Percentiles rank a stretch among this genome's conserved stretches.
phyloP scores from a whole-genome alignment of 2,113 vertebrate species.

The Leptobrachium leishanense region DNA sequence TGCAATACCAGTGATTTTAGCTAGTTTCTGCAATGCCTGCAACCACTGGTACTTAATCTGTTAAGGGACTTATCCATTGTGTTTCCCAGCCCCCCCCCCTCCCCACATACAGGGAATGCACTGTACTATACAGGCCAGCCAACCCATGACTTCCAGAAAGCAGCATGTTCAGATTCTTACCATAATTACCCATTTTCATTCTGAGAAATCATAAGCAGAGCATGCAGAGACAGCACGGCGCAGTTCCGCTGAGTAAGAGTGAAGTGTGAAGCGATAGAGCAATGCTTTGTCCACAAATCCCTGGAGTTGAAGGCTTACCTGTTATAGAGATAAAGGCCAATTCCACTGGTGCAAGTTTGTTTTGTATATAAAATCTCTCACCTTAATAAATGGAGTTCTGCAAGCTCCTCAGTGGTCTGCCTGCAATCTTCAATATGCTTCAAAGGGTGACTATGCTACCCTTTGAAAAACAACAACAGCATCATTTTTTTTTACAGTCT shows the following conservation, averaged over 20 bases:
- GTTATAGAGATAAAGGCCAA: not conserved
- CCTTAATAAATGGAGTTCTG: constrained; percentile 54
- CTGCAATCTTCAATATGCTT: constrained; percentile 54
- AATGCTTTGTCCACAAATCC: not conserved
- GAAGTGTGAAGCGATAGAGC: not conserved
- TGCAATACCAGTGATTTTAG: too few relatives aligned
- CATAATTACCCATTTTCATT: too few relatives aligned
- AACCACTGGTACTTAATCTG: too few relatives aligned
- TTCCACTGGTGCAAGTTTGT: not conserved
- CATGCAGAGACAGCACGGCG: not conserved
- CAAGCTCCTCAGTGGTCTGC: constrained; percentile 53
- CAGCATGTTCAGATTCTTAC: too few relatives aligned
- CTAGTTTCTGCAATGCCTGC: too few relatives aligned
- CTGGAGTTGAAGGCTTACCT: constrained; percentile 25
- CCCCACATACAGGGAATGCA: too few relatives aligned
- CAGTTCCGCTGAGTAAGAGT: not conserved
- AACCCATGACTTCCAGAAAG: too few relatives aligned
- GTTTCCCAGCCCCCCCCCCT: too few relatives aligned
- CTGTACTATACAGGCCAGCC: too few relatives aligned
- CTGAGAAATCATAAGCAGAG: not conserved
- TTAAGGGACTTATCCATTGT: too few relatives aligned
- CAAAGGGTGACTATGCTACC: constrained; percentile 65
- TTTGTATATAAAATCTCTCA: constrained; percentile 47
- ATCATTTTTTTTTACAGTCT: constrained; percentile 61
- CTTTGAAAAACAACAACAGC: constrained; percentile 70